phyloP scores from a whole-genome alignment of 2,888 invertebrate genomes.

The Limnephilus auricula region DNA sequence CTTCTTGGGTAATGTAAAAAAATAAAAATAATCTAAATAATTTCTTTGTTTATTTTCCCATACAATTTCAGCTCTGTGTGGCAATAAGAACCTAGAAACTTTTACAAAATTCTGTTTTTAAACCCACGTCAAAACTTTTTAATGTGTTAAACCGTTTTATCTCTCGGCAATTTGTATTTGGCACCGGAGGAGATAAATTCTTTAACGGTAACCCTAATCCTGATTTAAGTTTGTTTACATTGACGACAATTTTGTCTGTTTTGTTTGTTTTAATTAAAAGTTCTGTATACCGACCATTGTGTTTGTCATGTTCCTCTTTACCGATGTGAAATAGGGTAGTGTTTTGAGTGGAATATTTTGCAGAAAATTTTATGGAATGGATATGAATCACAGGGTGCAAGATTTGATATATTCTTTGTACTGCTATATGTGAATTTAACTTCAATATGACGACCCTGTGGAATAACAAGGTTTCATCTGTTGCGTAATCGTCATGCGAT shows the following conservation, averaged over 20 bases:
- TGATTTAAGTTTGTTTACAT: constrained; percentile 30
- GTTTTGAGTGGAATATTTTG: neutral
- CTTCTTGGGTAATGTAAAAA: too few species aligned
- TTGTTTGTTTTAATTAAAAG: constrained; percentile 42
- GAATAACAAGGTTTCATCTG: too few species aligned
- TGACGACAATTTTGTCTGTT: constrained; percentile 11
- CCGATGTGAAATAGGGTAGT: neutral
- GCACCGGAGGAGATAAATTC: neutral
- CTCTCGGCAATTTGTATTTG: neutral
- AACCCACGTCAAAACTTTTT: neutral
- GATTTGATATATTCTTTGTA: neutral
- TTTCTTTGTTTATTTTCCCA: neutral
- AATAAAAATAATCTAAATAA: neutral
- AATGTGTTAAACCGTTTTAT: neutral
- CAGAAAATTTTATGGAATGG: neutral
- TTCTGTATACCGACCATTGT: neutral
- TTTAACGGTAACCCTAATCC: neutral
- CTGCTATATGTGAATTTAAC: neutral
- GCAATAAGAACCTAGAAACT: neutral
- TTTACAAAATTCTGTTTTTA: neutral
- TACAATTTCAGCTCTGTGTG: neutral
- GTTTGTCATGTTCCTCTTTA: neutral
- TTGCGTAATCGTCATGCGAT: too few species aligned
- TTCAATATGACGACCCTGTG: neutral
- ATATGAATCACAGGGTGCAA: neutral